Evolutionary conservation across 2,113 vertebrate genomes (phyloP).

Genomic region (Chrysochloris asiatica): DNA sequence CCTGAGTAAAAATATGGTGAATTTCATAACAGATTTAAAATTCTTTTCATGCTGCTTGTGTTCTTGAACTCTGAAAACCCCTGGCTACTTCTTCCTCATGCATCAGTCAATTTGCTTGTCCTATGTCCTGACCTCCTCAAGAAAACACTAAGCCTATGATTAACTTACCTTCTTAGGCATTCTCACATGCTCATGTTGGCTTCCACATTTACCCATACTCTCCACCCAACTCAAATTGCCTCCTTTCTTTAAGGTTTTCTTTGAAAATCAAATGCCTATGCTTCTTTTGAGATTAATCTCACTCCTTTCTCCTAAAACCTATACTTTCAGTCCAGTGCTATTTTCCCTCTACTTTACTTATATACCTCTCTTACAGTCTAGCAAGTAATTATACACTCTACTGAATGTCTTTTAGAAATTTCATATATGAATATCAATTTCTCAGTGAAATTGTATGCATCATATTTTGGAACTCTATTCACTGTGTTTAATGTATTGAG

Average conservation of each 20-base stretch:
- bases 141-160: not conserved
- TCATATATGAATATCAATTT: not conserved
- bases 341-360: not conserved
- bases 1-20: not conserved
- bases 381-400: not conserved
- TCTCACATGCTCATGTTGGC: no score
- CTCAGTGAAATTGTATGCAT: not conserved
- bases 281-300: not conserved
- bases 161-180: not conserved
- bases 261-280: not conserved
- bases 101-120: not conserved
- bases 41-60: not conserved
- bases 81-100: not conserved
- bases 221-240: not conserved
- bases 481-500: not conserved
- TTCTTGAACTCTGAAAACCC: not conserved
- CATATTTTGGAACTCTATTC: not conserved
- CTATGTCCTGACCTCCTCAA: not conserved
- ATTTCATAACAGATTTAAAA: not conserved
- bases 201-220: not conserved
- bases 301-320: not conserved
- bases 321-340: not conserved
- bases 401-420: not conserved
- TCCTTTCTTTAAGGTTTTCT: not conserved
- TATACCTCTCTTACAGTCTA: not conserved